Conservation (phyloP, 2,113 vertebrate species). For the Eleginops maclovinus region DNA sequence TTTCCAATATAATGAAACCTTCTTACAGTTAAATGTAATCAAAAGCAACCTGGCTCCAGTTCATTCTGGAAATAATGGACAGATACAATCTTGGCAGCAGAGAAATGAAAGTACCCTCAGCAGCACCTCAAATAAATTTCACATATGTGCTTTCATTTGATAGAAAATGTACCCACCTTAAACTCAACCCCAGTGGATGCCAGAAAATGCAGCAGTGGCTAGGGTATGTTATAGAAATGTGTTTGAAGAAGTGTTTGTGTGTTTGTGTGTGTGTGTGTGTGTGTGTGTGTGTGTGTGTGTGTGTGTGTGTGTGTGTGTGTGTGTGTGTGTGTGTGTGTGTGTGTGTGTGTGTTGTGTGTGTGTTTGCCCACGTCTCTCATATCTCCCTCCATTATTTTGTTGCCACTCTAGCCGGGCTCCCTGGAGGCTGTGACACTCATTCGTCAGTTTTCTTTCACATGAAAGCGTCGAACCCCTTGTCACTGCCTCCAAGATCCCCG, state of each 20-base stretch:
- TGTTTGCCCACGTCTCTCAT: constrained; percentile 25
- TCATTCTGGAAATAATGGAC: constrained; percentile 6
- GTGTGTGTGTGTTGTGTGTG: constrained; percentile 16
- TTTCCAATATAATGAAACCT: constrained; percentile 41
- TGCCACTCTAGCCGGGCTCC: constrained; percentile 46
- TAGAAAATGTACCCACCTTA: constrained; percentile 27
- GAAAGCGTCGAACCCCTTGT: constrained; percentile 55
- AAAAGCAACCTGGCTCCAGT: constrained; percentile 26
- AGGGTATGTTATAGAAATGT: constrained; percentile 14
- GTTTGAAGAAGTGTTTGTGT: constrained; percentile 12
- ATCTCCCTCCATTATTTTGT: constrained; percentile 53
- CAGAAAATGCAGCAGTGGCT: constrained; percentile 12
- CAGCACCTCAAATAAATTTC: constrained; percentile 30
- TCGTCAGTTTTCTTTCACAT: constrained; percentile 58
- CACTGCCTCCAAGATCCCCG: constrained; percentile 65
- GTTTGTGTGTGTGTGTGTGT: background rate
- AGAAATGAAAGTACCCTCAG: constrained; percentile 7
- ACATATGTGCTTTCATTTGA: constrained; percentile 35
- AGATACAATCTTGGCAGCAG: constrained; percentile 27
- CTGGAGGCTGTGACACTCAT: constrained; percentile 59
- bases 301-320: constrained; percentile 18
- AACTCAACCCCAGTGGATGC: constrained; percentile 36
- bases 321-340: background rate
- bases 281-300: constrained; percentile 13
- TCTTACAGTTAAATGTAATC: constrained; percentile 49